A percentile compares a stretch with the other conserved stretches of the same genome.
phyloP scores from a whole-genome alignment of 1,140 invertebrate genomes.

The Chironomus tepperi region DNA sequence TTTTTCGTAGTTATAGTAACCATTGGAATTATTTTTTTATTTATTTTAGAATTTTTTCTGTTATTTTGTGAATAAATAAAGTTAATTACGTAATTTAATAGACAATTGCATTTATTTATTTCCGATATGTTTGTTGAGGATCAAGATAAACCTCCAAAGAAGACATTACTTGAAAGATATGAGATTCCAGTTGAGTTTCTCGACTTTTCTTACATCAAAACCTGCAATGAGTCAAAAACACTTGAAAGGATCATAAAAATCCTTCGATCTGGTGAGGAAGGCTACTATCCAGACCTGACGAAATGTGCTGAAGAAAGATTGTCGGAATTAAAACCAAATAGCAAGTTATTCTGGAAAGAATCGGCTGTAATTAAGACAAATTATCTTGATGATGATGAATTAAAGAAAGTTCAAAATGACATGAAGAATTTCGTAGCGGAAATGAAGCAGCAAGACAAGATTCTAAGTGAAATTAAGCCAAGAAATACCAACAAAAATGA shows the following conservation, averaged over 20 bases:
- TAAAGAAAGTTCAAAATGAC: constrained; percentile 40
- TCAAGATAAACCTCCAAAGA: constrained; percentile 30
- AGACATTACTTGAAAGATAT: constrained; percentile 45
- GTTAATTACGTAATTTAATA: not conserved
- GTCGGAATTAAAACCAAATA: constrained; percentile 44
- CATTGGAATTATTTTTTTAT: not conserved
- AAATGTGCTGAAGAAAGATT: constrained; percentile 47
- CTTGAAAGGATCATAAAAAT: constrained; percentile 52
- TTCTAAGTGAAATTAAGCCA: constrained; percentile 31
- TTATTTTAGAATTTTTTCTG: not conserved
- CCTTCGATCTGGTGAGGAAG: constrained; percentile 58
- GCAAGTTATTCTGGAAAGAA: constrained; percentile 43
- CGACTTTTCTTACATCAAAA: constrained; percentile 49
- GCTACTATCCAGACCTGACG: constrained; percentile 50
- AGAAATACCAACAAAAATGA: constrained; percentile 21
- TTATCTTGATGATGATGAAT: constrained; percentile 38
- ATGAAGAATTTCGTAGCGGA: constrained; percentile 41
- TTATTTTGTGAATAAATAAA: not conserved
- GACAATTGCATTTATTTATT: too few relatives aligned
- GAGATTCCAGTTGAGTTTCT: constrained; percentile 50
- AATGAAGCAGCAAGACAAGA: constrained; percentile 41
- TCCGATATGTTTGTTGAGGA: constrained; percentile 2
- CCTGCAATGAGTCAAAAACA: constrained; percentile 44
- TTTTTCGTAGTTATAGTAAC: not conserved
- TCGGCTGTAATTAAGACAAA: constrained; percentile 41